Evolutionary conservation across 2,888 invertebrate species (phyloP).

Genomic region (Yponomeuta malinellus): DNA sequence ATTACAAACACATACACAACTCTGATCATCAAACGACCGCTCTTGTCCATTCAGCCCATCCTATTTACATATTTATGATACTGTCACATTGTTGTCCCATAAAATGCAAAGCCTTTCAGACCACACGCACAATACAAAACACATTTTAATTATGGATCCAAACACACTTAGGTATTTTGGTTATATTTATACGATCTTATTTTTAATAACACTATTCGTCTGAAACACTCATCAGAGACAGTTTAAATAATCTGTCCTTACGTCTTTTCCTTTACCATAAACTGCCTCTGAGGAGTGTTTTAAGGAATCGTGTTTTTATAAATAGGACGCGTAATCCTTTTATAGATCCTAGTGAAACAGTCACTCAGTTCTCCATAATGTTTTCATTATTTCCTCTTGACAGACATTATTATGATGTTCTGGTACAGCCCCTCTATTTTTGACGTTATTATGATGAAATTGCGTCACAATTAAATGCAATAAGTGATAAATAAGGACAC

Average conservation of each 20-base stretch:
- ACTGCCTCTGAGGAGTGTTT: no score
- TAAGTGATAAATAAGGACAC: no score
- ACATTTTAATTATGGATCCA: constrained; percentile 1
- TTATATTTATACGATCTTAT: not conserved
- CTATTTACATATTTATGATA: constrained; percentile 14
- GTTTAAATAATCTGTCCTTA: no score
- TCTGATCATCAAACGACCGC: constrained; percentile 10
- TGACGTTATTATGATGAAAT: no score
- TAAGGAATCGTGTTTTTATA: no score
- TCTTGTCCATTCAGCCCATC: constrained; percentile 3
- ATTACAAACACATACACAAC: constrained; percentile 5
- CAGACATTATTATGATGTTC: constrained; percentile 16
- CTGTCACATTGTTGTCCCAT: constrained; percentile 7
- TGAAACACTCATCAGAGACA: no score
- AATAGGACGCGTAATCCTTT: no score
- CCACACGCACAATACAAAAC: constrained; percentile 1
- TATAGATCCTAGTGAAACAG: no score
- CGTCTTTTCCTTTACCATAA: no score
- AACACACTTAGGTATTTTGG: not conserved
- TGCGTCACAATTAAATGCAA: no score
- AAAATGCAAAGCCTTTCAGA: constrained; percentile 6
- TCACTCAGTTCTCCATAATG: not conserved
- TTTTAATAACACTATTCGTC: no score
- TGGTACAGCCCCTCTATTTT: no score
- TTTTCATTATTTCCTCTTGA: constrained; percentile 16